phyloP scores from a whole-genome alignment of 2,797 vertebrate species.

The Sphenopsis melanotis region DNA sequence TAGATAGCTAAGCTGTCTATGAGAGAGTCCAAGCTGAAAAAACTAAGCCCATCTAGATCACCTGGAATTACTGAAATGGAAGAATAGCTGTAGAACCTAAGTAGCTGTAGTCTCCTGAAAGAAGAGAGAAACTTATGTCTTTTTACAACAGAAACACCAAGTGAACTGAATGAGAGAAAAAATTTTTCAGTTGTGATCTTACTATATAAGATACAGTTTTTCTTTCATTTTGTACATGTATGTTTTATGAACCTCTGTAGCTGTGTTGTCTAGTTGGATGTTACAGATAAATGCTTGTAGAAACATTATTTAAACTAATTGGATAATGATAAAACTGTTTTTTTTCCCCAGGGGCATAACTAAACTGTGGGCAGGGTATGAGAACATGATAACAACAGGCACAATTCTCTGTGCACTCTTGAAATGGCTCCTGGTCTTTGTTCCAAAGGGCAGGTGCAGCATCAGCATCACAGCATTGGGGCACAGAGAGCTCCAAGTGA shows the following conservation, averaged over 20 bases:
- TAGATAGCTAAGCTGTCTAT: not conserved
- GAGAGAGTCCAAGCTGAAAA: not conserved
- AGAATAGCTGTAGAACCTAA: not conserved
- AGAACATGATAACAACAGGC: not conserved
- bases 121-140: not conserved
- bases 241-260: not conserved
- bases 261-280: not conserved
- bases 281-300: not conserved
- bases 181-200: not conserved
- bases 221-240: not conserved
- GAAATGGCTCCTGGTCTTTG: not conserved
- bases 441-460: not conserved
- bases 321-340: not conserved
- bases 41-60: not conserved
- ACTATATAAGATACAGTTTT: not conserved
- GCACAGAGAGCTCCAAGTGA: not conserved
- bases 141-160: not conserved
- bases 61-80: not conserved
- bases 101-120: not conserved
- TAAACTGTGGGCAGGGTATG: not conserved
- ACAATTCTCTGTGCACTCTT: not conserved
- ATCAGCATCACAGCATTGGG: rapidly evolving
- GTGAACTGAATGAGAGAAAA: not conserved
- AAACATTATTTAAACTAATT: not conserved
- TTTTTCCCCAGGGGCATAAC: not conserved